phyloP scores from a whole-genome alignment of 2,888 invertebrate species.

The Scrobipalpa costella region DNA sequence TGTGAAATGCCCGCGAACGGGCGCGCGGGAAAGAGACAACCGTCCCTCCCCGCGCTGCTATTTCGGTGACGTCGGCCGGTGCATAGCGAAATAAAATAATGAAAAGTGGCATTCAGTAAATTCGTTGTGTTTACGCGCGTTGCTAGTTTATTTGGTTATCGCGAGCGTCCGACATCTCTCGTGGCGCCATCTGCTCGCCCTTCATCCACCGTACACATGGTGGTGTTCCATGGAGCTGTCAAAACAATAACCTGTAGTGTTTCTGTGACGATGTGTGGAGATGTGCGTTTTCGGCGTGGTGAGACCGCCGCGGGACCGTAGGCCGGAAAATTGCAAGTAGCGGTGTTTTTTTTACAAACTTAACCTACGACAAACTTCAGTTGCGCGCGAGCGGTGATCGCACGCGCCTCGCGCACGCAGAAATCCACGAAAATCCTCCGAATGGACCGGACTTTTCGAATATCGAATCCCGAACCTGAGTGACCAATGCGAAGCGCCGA shows the following conservation, averaged over 20 bases:
- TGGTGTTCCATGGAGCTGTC: conserved; percentile 64
- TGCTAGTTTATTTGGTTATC: conserved; percentile 74
- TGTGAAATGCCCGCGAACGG: conserved; percentile 53
- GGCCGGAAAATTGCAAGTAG: conserved; percentile 75
- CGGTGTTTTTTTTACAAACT: conserved; percentile 73
- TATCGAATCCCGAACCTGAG: conserved; percentile 45
- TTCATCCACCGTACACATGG: conserved; percentile 52
- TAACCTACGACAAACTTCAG: conserved; percentile 78
- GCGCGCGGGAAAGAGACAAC: conserved; percentile 67
- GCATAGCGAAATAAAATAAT: conserved; percentile 79
- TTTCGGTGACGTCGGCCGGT: conserved; percentile 74
- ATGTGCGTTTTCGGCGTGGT: conserved; percentile 58
- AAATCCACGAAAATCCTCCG: conserved; percentile 62
- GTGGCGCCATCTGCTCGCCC: conserved; percentile 66
- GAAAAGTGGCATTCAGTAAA: conserved; percentile 80
- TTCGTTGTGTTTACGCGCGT: conserved; percentile 80
- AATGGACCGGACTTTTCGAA: conserved; percentile 61
- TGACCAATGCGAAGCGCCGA: conserved; percentile 36
- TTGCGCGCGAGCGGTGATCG: conserved; percentile 75
- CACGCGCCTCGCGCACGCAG: conserved; percentile 66
- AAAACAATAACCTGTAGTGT: conserved; percentile 57
- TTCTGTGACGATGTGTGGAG: conserved; percentile 42
- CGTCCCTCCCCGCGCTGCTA: conserved; percentile 57
- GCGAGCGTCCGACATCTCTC: conserved; percentile 48
- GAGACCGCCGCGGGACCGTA: conserved; percentile 56